Conservation (phyloP, 2,113 vertebrate genomes). For the Illadopsis cleaveri region DNA sequence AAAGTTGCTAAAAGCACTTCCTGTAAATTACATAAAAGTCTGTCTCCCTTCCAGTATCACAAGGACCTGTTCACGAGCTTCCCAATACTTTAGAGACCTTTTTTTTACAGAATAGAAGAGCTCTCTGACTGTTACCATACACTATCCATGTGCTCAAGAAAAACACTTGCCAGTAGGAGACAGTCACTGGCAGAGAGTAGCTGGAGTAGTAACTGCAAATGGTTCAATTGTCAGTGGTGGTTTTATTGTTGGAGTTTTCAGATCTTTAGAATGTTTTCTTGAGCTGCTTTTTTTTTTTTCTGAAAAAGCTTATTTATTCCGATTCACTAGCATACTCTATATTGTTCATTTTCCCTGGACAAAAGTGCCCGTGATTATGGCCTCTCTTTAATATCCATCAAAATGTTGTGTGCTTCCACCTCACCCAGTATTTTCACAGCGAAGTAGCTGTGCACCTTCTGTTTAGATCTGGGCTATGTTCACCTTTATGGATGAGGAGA, state of each 20-base stretch:
- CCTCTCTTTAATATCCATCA: neutral
- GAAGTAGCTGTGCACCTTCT: neutral
- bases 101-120: neutral
- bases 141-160: neutral
- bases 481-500: neutral
- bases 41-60: neutral
- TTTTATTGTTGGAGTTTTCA: neutral
- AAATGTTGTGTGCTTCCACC: neutral
- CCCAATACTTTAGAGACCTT: neutral
- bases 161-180: neutral
- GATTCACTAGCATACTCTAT: neutral
- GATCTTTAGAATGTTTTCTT: neutral
- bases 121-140: neutral
- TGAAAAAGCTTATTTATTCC: neutral
- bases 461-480: neutral
- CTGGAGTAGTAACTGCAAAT: neutral
- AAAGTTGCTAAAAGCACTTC: slow-evolving; percentile 18
- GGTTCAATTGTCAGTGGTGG: neutral
- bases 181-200: neutral
- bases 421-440: neutral
- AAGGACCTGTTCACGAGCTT: neutral
- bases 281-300: neutral
- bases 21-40: slow-evolving; percentile 28
- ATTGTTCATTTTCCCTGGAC: neutral
- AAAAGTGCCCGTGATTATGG: neutral